Base-by-base conservation (phyloP, 2,888 invertebrate species). In the Troides helena region DNA sequence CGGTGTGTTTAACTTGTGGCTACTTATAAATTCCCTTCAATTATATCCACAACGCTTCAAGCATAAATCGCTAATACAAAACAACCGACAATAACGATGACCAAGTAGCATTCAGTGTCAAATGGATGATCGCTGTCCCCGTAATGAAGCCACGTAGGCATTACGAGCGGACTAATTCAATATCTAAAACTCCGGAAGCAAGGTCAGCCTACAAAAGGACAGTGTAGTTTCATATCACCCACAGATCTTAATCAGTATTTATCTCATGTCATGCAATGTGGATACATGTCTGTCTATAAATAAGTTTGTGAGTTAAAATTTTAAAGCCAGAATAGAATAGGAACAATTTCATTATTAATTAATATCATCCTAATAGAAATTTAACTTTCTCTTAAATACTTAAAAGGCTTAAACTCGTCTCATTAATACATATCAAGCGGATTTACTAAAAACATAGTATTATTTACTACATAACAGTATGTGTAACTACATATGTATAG, bases 181-280 rank as follows among this genome's bases (percentile, higher is more conserved):
- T 70, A 67, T 61, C 67, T 65, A 61, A 61, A 46, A 30, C 60
- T 67, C 67, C 70, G 70, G 70, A 67, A 70, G 56, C 67, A 57
- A 18, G 30, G 60, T n/a, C 62, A 64, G 21, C 7, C 23, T 59
- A 70, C 70, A 63, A 67, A 63, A 67, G 70, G 60, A 60, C 58
- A 39, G 39, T 30, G 18, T 50, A 58, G 63, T 70, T 67, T 59
- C 50, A 58, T 53, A 70, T 56, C 62, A 30, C 50, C 36, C 23
- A 46, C 10, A 39, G 70, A 70, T 70, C 60, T 53, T 67, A 59
- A 67, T 67, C 70, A 43, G 58, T 63, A 46, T 60, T 66, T 70
- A 56, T 30, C 67, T 70, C 56, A 64, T 60, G 67, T 56, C 63
- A 70, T 66, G 36, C 50, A 50, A 59, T 50, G 25, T 56, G n/a